Conservation (phyloP, 2,113 vertebrate species). For the Casuarius casuarius region DNA sequence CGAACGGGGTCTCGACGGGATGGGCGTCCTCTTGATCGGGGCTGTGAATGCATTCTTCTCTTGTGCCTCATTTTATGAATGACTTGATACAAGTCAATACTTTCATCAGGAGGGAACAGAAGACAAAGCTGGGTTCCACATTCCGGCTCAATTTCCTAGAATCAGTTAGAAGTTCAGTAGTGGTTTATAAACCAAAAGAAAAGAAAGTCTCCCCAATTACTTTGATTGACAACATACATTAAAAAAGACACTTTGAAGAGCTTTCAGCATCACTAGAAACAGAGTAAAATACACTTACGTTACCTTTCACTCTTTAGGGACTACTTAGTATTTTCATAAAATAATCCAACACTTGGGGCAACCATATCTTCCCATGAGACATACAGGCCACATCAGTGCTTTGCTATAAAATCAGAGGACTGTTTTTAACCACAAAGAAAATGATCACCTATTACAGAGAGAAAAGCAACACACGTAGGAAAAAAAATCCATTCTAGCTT, state of each 20-base stretch:
- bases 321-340: constrained; percentile 51
- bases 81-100: constrained; percentile 96
- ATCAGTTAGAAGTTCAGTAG: constrained; percentile 72
- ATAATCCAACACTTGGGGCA: constrained; percentile 10
- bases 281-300: constrained; percentile 40
- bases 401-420: constrained; percentile 40
- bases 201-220: background rate
- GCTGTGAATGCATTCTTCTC: constrained; percentile 95
- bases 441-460: constrained; percentile 54
- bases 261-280: constrained; percentile 23
- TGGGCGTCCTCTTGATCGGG: constrained; percentile 91
- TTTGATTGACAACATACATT: background rate
- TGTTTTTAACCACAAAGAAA: constrained; percentile 54
- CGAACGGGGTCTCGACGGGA: constrained; percentile 90
- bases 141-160: constrained; percentile 95
- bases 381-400: constrained; percentile 33
- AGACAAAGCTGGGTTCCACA: constrained; percentile 94
- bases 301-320: constrained; percentile 55
- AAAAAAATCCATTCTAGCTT: constrained; percentile 25
- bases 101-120: constrained; percentile 96
- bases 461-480: constrained; percentile 7
- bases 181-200: constrained; percentile 62
- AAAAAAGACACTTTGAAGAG: background rate
- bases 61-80: constrained; percentile 97
- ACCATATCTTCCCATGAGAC: constrained; percentile 26